phyloP scores from a whole-genome alignment of 2,113 vertebrate species.

The pig (Sus scrofa) region T2T-Sscrofa CM000830.6:94015501-94016000 shows the following conservation, averaged over 20 bases:
- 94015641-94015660: background rate
- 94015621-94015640: background rate
- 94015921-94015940: background rate
- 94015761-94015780: background rate
- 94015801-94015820: background rate
- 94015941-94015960: background rate
- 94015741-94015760: background rate
- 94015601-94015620: background rate
- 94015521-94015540: conserved; percentile 5
- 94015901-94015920: background rate
- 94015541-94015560: background rate
- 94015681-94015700: background rate
- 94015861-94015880: background rate
- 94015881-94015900: conserved; percentile 10
- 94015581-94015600: background rate
- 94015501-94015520: background rate
- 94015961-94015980: background rate
- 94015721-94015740: background rate
- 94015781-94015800: conserved; percentile 8
- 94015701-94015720: background rate
- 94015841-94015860: conserved; percentile 2
- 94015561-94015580: background rate
- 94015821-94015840: background rate
- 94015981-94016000: background rate
- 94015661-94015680: background rate